Evolutionary conservation across 2,797 vertebrate genomes (phyloP).

Genomic region (Scolopax rusticola): DNA sequence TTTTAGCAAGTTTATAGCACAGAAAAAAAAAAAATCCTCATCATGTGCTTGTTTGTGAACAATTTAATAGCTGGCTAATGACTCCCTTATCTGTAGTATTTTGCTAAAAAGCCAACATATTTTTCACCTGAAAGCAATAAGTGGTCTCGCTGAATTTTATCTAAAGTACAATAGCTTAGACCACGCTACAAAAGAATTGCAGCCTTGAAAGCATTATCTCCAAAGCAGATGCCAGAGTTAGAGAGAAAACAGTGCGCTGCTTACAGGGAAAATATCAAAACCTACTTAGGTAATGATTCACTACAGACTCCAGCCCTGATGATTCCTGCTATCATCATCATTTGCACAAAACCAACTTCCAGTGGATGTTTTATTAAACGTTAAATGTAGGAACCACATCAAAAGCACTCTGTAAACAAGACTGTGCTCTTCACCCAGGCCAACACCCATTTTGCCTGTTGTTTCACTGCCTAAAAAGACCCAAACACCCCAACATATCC

Average conservation of each 20-base stretch:
- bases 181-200: not conserved
- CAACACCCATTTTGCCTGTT: not conserved
- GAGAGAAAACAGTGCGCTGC: not conserved
- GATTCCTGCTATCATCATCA: not conserved
- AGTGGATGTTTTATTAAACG: not conserved
- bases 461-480: not conserved
- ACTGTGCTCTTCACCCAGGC: not conserved
- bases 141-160: not conserved
- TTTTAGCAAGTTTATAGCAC: constrained; percentile 13
- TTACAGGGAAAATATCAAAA: not conserved
- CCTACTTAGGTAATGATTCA: not conserved
- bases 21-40: not conserved
- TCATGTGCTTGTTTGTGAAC: not conserved
- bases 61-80: not conserved
- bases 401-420: not conserved
- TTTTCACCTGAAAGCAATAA: constrained; percentile 24
- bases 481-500: not conserved
- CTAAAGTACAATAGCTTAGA: not conserved
- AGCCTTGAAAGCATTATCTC: not conserved
- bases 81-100: not conserved
- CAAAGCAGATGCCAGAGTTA: not conserved
- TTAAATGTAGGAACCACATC: not conserved
- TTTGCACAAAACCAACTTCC: not conserved
- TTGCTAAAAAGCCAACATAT: not conserved
- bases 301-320: not conserved